Evolutionary conservation across 35 echinoderm and acorn worm genomes (phyloP).

Genomic region (Apostichopus japonicus): DNA sequence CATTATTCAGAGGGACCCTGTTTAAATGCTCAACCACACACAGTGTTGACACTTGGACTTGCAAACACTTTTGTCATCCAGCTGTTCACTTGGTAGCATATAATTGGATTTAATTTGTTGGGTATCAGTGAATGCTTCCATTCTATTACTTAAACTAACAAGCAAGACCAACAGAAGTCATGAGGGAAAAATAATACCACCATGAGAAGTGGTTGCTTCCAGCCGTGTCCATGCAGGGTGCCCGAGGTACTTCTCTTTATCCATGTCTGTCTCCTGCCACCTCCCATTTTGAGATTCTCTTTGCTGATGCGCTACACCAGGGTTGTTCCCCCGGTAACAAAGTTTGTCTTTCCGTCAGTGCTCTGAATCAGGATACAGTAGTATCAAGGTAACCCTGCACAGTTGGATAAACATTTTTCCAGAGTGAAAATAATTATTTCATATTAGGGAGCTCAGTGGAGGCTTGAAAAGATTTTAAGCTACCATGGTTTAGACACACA

Average conservation of each 20-base stretch:
- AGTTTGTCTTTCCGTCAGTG: not conserved
- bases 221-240: not conserved
- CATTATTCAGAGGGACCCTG: not conserved
- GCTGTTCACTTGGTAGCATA: constrained; percentile 20
- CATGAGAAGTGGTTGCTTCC: constrained; percentile 35
- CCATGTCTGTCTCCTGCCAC: constrained; percentile 1
- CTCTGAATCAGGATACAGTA: not conserved
- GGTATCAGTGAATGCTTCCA: constrained; percentile 49
- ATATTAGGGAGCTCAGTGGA: not conserved
- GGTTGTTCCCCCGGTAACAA: constrained; percentile 7
- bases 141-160: constrained; percentile 61
- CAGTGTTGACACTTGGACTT: constrained; percentile 31
- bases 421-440: not conserved
- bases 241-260: not conserved
- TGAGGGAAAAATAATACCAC: constrained; percentile 32
- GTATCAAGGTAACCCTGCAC: too few relatives aligned
- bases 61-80: constrained; percentile 36
- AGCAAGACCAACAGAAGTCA: constrained; percentile 48
- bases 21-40: constrained; percentile 27
- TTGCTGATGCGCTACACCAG: constrained; percentile 39
- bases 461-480: too few relatives aligned
- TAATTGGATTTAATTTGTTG: constrained; percentile 50
- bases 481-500: too few relatives aligned
- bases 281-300: not conserved
- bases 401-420: not conserved